Evolutionary conservation across 2,888 invertebrate species (phyloP).

Genomic region (Limenitis arthemis): DNA sequence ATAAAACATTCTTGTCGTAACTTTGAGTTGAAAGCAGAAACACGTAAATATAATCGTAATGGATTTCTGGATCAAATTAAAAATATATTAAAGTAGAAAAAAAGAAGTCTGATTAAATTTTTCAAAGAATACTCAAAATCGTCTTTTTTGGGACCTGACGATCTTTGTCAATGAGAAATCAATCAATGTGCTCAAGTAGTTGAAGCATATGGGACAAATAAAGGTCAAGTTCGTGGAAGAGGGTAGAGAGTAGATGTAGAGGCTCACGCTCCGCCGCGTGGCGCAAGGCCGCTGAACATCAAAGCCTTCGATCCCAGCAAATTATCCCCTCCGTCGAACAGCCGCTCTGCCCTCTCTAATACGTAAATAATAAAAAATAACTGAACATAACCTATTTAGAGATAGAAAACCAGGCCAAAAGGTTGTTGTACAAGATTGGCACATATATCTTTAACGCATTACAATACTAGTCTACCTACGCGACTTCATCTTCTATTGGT

Average conservation of each 20-base stretch:
- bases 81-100: no score
- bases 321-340: conserved; percentile 57
- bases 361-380: conserved; percentile 12
- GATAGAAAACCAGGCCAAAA: conserved; percentile 13
- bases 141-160: background rate
- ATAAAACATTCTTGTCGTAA: no score
- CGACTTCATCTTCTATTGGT: no score
- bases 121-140: no score
- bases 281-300: conserved; percentile 61
- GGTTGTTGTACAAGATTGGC: no score
- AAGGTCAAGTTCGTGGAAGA: conserved; percentile 56
- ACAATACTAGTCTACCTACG: no score
- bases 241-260: conserved; percentile 19
- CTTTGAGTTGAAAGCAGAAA: no score
- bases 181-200: conserved; percentile 1
- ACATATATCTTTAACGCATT: no score
- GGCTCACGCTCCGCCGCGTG: conserved; percentile 43
- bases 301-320: conserved; percentile 45
- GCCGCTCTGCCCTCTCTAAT: conserved; percentile 31
- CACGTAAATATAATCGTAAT: no score
- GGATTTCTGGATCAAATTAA: no score
- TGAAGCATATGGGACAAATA: conserved; percentile 29
- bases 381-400: conserved; percentile 17
- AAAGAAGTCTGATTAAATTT: no score
- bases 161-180: background rate